phyloP scores from a whole-genome alignment of 2,888 invertebrate species.

The Drosophila quasianomalipes region DNA sequence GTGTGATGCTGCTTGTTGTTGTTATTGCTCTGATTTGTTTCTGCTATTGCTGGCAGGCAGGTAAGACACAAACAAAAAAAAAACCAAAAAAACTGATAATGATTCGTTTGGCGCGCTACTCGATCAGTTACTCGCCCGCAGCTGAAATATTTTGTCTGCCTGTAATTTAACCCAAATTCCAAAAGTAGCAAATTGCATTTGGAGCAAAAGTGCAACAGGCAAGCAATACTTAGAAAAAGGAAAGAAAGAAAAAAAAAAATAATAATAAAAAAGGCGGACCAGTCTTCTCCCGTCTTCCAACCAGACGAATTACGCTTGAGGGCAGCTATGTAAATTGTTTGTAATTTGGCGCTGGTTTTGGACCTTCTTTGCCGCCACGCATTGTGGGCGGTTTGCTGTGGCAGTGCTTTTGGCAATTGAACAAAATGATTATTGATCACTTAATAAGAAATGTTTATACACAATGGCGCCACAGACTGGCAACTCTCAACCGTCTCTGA shows the following conservation, averaged over 20 bases:
- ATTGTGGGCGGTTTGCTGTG: constrained; percentile 42
- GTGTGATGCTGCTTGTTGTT: constrained; percentile 74
- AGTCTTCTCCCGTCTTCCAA: constrained; percentile 4
- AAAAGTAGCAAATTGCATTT: constrained; percentile 74
- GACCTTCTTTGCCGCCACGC: constrained; percentile 43
- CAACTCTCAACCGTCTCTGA: background rate
- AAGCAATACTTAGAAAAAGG: constrained; percentile 6
- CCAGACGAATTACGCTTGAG: constrained; percentile 59
- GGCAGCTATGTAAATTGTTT: constrained; percentile 75
- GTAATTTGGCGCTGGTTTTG: constrained; percentile 72
- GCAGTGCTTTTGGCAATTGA: constrained; percentile 75
- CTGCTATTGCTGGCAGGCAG: background rate
- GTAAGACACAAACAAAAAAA: background rate
- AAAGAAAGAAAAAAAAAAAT: background rate
- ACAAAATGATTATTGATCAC: constrained; percentile 82
- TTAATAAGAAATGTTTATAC: constrained; percentile 75
- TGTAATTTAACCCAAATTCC: constrained; percentile 82
- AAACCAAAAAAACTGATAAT: constrained; percentile 55
- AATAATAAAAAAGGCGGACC: background rate
- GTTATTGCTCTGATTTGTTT: constrained; percentile 1
- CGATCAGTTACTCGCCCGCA: constrained; percentile 39
- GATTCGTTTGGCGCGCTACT: constrained; percentile 51
- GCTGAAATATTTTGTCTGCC: constrained; percentile 71
- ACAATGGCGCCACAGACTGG: constrained; percentile 68
- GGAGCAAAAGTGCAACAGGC: constrained; percentile 69